Percentiles rank a stretch among this genome's conserved stretches.
phyloP scores from a whole-genome alignment of 2,113 vertebrate species.

The human region DNA sequence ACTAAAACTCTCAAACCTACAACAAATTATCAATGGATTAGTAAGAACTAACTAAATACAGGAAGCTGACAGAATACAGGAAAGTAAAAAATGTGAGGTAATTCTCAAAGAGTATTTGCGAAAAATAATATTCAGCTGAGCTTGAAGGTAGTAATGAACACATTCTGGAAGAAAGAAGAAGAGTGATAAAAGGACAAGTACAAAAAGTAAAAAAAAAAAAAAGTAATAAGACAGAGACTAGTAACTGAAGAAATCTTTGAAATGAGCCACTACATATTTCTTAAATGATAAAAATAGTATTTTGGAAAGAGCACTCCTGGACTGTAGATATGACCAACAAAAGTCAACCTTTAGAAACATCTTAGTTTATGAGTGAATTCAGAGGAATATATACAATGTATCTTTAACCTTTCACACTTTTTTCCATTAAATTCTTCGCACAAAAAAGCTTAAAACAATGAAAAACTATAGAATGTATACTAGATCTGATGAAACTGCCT shows the following conservation, averaged over 20 bases:
- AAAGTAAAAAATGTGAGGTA: neutral
- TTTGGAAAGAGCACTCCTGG: neutral
- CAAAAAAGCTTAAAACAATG: neutral
- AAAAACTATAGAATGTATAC: neutral
- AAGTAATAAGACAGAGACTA: neutral
- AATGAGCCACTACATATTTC: neutral
- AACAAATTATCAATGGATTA: neutral
- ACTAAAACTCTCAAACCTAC: neutral
- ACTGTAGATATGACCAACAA: neutral
- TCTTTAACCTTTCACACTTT: neutral
- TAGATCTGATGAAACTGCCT: neutral
- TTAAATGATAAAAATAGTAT: neutral
- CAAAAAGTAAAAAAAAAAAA: neutral
- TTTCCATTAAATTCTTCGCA: neutral
- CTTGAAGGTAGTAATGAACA: neutral
- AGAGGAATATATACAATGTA: neutral
- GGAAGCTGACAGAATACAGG: neutral
- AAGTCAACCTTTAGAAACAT: neutral
- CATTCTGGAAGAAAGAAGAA: neutral
- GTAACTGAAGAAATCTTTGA: neutral
- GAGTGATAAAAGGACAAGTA: neutral
- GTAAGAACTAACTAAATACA: neutral
- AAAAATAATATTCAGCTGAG: neutral
- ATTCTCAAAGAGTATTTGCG: neutral
- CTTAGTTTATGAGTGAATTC: neutral